A percentile compares a stretch with the other conserved stretches of the same genome.
Evolutionary conservation across 2,113 vertebrate species (phyloP).

Genomic region (Menura novaehollandiae): DNA sequence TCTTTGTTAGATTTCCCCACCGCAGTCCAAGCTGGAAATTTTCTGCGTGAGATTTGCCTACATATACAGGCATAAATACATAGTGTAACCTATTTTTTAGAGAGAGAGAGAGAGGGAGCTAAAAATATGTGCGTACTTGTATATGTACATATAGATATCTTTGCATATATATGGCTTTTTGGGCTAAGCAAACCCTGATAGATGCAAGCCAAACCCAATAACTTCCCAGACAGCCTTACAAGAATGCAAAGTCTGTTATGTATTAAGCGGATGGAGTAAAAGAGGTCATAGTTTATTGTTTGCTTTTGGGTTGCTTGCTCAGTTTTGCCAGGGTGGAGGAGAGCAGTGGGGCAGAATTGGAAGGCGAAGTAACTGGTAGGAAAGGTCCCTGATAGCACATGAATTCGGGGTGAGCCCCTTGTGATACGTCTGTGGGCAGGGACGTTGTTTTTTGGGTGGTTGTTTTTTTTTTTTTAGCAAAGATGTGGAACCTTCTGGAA

Average conservation of each 20-base stretch:
- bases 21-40: not conserved
- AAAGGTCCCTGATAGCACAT: not conserved
- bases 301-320: conserved; percentile 17
- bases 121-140: not conserved
- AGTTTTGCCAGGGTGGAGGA: conserved; percentile 29
- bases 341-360: not conserved
- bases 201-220: not conserved
- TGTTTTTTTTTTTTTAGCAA: not conserved
- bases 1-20: not conserved
- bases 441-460: not conserved
- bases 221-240: not conserved
- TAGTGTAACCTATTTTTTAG: not conserved
- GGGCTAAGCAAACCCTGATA: not conserved
- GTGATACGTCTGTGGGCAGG: not conserved
- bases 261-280: not conserved
- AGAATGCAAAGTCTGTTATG: not conserved
- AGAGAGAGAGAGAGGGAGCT: fast-evolving
- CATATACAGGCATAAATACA: not conserved
- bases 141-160: not conserved
- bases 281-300: conserved; percentile 13
- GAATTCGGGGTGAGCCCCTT: not conserved
- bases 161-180: not conserved
- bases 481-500: not conserved
- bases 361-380: not conserved
- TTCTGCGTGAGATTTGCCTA: not conserved